These are phyloP conservation scores for Pyrochroa serraticornis DNA, from an alignment of 2,888 invertebrate species.

Conservation along the genomic window DNA sequence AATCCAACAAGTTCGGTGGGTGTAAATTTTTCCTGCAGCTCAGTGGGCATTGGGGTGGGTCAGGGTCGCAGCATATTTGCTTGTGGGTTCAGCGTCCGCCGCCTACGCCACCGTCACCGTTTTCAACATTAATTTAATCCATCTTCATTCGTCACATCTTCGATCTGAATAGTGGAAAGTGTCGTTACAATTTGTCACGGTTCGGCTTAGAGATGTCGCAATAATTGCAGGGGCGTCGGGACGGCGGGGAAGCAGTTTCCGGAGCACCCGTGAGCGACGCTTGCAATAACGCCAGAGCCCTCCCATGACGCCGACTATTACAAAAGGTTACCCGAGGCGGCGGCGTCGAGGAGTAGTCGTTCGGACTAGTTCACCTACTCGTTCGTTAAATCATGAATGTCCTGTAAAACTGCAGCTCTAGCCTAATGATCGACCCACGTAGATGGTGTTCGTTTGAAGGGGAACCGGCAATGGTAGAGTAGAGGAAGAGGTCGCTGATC, in stretches of 20 bases:
- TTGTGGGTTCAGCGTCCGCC: neutral
- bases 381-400: slow-evolving; percentile 41
- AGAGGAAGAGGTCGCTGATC: slow-evolving; percentile 20
- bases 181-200: slow-evolving; percentile 35
- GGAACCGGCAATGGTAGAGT: slow-evolving; percentile 5
- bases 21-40: too few relatives aligned
- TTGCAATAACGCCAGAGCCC: slow-evolving; percentile 22
- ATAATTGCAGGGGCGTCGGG: slow-evolving; percentile 3
- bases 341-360: slow-evolving; percentile 20
- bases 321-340: slow-evolving; percentile 31
- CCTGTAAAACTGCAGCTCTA: slow-evolving; percentile 41
- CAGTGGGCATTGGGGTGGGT: too few relatives aligned
- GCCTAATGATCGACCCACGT: slow-evolving; percentile 46
- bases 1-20: too few relatives aligned
- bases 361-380: slow-evolving; percentile 46
- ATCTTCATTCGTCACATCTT: slow-evolving; percentile 35
- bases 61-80: too few relatives aligned
- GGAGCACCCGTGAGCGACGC: slow-evolving; percentile 11
- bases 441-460: slow-evolving; percentile 18
- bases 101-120: slow-evolving; percentile 1
- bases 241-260: slow-evolving; percentile 5
- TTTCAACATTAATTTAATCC: slow-evolving; percentile 34
- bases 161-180: slow-evolving; percentile 32
- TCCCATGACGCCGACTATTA: slow-evolving; percentile 41
- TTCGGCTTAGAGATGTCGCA: slow-evolving; percentile 12